phyloP scores from a whole-genome alignment of 2,113 vertebrate genomes.

The Steatornis caripensis region DNA sequence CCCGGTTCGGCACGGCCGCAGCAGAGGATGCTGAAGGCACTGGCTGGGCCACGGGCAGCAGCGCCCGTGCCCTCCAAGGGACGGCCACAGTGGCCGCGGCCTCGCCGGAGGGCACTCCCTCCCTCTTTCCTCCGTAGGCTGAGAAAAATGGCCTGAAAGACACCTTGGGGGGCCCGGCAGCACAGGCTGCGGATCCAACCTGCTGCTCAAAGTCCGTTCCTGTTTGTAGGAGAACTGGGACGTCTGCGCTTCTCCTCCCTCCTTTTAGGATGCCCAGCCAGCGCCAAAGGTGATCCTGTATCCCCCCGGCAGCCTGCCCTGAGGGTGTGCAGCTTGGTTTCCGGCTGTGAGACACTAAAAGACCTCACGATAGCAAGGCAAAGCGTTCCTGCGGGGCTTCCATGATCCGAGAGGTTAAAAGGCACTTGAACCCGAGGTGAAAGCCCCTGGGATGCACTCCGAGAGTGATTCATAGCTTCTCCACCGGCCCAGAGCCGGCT shows the following conservation, averaged over 20 bases:
- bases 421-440: neutral
- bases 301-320: neutral
- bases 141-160: neutral
- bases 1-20: too few species aligned
- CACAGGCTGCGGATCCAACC: rapidly evolving
- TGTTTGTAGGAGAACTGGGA: neutral
- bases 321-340: neutral
- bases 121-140: too few species aligned
- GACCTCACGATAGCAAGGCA: neutral
- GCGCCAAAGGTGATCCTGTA: neutral
- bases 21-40: too few species aligned
- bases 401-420: neutral
- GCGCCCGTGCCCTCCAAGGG: too few species aligned
- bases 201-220: neutral
- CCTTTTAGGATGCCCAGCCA: neutral
- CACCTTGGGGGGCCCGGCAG: neutral
- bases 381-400: neutral
- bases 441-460: neutral
- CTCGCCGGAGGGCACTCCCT: neutral
- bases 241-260: neutral
- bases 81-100: neutral
- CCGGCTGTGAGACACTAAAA: neutral
- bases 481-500: neutral
- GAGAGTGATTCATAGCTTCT: neutral
- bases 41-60: too few species aligned